These are phyloP conservation scores for Pempheris klunzingeri DNA, from an alignment of 2,797 vertebrate species.

Conservation along the genomic window DNA sequence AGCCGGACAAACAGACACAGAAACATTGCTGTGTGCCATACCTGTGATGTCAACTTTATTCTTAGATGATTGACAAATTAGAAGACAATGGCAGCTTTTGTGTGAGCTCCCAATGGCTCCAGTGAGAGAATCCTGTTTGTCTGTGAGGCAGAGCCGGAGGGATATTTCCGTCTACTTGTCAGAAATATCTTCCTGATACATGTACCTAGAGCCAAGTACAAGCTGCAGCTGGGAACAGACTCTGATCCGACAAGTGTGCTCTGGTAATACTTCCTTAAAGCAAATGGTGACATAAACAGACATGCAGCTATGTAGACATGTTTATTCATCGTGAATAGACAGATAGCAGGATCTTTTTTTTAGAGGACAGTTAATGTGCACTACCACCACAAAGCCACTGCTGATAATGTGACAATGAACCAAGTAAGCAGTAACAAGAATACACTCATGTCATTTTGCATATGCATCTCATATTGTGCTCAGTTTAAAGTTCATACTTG, in stretches of 20 bases:
- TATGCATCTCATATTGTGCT: too few species aligned
- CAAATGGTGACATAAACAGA: conserved; percentile 6
- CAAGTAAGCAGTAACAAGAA: background rate
- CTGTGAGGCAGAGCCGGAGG: conserved; percentile 61
- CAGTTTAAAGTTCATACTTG: too few species aligned
- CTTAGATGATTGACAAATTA: conserved; percentile 75
- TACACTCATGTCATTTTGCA: too few species aligned
- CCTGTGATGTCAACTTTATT: conserved; percentile 77
- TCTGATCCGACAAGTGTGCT: conserved; percentile 5
- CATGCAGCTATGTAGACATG: background rate
- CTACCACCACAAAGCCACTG: background rate
- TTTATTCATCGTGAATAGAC: background rate
- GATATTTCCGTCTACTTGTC: conserved; percentile 69
- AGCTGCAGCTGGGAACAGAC: conserved; percentile 16
- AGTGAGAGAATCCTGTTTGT: conserved; percentile 38
- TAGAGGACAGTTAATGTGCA: background rate
- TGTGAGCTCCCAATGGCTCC: conserved; percentile 55
- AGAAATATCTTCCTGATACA: conserved; percentile 53
- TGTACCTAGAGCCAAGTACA: conserved; percentile 28
- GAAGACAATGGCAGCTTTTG: conserved; percentile 71
- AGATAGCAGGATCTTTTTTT: background rate
- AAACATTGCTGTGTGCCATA: conserved; percentile 43
- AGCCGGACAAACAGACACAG: conserved; percentile 20
- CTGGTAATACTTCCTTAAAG: background rate
- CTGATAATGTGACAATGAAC: background rate